phyloP scores from a whole-genome alignment of 2,888 invertebrate genomes.

The Nomada fucata region DNA sequence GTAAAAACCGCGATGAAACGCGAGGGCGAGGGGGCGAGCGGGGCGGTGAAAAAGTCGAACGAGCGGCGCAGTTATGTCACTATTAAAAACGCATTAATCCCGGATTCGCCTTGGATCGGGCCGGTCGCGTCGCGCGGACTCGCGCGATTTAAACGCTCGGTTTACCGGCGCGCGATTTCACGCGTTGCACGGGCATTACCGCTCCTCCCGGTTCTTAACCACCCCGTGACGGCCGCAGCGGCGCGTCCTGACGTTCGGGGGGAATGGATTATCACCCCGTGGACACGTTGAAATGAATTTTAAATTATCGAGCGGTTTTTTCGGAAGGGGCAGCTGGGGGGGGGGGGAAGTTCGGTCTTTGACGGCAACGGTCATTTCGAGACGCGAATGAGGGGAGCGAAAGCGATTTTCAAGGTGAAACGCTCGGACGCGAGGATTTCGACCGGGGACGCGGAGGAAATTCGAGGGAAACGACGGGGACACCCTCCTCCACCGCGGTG shows the following conservation, averaged over 20 bases:
- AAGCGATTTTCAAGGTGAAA: background rate
- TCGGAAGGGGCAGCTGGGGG: no score
- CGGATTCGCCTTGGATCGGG: slow-evolving; percentile 68
- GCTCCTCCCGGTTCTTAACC: slow-evolving; percentile 55
- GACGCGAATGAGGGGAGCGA: no score
- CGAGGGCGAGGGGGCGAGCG: background rate
- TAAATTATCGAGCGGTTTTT: background rate
- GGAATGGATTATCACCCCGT: slow-evolving; percentile 41
- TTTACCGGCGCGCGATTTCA: slow-evolving; percentile 60
- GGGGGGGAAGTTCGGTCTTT: background rate
- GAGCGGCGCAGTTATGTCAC: slow-evolving; percentile 74
- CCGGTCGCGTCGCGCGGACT: slow-evolving; percentile 46
- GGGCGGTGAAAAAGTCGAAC: slow-evolving; percentile 25
- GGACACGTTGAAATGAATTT: slow-evolving; percentile 1
- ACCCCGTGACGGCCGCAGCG: slow-evolving; percentile 8
- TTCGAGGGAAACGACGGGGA: background rate
- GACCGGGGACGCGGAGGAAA: background rate
- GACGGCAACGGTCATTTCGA: background rate
- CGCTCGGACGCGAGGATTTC: background rate
- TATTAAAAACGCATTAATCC: slow-evolving; percentile 82
- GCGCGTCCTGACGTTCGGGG: slow-evolving; percentile 33
- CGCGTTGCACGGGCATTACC: slow-evolving; percentile 55
- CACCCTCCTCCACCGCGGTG: slow-evolving; percentile 38
- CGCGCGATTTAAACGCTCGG: slow-evolving; percentile 59
- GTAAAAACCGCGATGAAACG: slow-evolving; percentile 27